phyloP scores from a whole-genome alignment of 2,888 invertebrate species.

The Lasioglossum marginatum region DNA sequence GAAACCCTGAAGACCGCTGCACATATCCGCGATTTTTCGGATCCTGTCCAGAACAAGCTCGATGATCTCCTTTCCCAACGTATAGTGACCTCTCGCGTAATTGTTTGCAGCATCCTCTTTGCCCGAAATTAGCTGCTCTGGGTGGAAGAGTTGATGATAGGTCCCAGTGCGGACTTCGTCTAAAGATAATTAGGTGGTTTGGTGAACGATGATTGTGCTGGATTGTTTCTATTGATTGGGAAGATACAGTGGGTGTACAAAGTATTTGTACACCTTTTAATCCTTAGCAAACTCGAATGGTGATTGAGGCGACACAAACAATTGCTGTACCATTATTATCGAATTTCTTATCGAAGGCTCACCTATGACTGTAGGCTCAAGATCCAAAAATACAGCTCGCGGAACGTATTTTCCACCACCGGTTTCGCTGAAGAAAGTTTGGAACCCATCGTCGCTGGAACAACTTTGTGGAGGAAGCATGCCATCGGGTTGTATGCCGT shows the following conservation, averaged over 20 bases:
- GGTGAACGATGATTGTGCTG: too few species aligned
- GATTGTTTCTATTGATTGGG: too few species aligned
- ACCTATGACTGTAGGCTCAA: conserved; percentile 95
- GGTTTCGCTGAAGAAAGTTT: conserved; percentile 93
- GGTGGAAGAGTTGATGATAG: conserved; percentile 88
- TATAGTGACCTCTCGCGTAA: conserved; percentile 89
- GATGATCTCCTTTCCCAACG: conserved; percentile 87
- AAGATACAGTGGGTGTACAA: too few species aligned
- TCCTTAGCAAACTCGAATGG: too few species aligned
- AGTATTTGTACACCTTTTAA: too few species aligned
- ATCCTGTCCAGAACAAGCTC: conserved; percentile 86
- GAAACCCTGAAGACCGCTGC: conserved; percentile 87
- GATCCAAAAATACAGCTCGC: conserved; percentile 93
- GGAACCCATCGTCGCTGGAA: conserved; percentile 86
- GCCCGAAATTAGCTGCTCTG: conserved; percentile 89
- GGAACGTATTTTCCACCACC: conserved; percentile 95
- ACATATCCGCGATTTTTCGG: conserved; percentile 86
- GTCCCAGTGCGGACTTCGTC: conserved; percentile 87
- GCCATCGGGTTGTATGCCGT: conserved; percentile 92
- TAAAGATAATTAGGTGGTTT: conserved; percentile 33
- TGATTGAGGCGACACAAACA: too few species aligned
- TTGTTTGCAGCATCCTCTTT: conserved; percentile 90
- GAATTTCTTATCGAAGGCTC: background rate
- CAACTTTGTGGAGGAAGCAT: conserved; percentile 85
- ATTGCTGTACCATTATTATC: too few species aligned